These are phyloP conservation scores for Sebastes schlegelii DNA, from an alignment of 2,113 vertebrate species.

Conservation along the genomic window DNA sequence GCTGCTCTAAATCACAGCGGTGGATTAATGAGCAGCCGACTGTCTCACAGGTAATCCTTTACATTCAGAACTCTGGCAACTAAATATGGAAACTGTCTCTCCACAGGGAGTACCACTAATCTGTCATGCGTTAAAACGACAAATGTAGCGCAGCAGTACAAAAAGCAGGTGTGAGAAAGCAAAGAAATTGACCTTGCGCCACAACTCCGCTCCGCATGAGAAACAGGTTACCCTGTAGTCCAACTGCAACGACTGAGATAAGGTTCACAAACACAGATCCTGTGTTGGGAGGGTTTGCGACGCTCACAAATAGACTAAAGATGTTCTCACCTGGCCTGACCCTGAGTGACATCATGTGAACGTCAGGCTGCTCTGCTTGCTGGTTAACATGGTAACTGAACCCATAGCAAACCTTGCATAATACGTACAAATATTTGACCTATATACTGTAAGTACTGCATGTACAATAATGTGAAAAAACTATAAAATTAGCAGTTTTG, in stretches of 20 bases:
- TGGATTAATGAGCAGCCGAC: slow-evolving; percentile 25
- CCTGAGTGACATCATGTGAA: not conserved
- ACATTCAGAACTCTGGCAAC: not conserved
- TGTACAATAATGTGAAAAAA: not conserved
- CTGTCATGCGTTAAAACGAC: not conserved
- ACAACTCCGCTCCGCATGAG: not conserved
- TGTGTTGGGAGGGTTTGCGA: not conserved
- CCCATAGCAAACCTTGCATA: not conserved
- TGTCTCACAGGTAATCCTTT: slow-evolving; percentile 25
- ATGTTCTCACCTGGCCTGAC: not conserved
- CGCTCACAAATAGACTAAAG: not conserved
- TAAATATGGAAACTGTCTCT: not conserved
- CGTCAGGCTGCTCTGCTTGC: not conserved
- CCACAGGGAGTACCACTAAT: not conserved
- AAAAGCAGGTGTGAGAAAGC: not conserved
- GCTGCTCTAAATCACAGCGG: not conserved
- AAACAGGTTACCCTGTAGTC: not conserved
- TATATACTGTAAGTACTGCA: not conserved
- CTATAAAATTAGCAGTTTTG: not conserved
- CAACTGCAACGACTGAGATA: not conserved
- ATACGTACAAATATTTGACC: not conserved
- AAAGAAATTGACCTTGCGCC: not conserved
- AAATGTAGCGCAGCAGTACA: not conserved
- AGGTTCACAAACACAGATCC: not conserved
- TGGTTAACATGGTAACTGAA: not conserved